phyloP scores from a whole-genome alignment of 2,888 invertebrate species.

The Ormyrus labotus region DNA sequence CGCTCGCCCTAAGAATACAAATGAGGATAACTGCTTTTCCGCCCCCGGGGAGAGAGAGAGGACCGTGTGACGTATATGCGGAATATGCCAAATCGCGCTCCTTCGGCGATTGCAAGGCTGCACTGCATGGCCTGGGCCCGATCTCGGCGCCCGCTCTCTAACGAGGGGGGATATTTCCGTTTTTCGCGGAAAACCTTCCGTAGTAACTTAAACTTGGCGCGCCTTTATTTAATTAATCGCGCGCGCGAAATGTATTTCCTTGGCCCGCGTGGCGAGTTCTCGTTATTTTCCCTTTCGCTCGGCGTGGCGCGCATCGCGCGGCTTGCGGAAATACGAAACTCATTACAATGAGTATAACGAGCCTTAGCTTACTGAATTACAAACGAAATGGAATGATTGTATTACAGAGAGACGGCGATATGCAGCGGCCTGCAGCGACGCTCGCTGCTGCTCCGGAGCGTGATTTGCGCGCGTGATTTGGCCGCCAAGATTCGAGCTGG shows the following conservation, averaged over 20 bases:
- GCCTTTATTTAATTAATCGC: too few species aligned
- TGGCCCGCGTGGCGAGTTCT: background rate
- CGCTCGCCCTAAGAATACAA: slow-evolving; percentile 73
- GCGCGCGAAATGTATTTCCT: background rate
- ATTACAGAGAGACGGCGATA: slow-evolving; percentile 61
- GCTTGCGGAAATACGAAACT: slow-evolving; percentile 70
- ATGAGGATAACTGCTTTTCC: slow-evolving; percentile 73
- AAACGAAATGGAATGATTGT: slow-evolving; percentile 70
- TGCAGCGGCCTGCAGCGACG: background rate
- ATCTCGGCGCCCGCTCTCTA: too few species aligned
- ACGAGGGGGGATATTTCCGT: too few species aligned
- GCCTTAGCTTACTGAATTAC: slow-evolving; percentile 72
- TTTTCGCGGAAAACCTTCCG: too few species aligned
- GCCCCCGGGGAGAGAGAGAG: slow-evolving; percentile 20
- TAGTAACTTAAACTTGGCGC: too few species aligned
- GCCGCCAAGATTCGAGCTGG: background rate
- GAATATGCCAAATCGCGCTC: slow-evolving; percentile 21
- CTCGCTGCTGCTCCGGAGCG: background rate
- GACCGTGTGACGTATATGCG: slow-evolving; percentile 37
- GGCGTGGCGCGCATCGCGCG: background rate
- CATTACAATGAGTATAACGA: slow-evolving; percentile 70
- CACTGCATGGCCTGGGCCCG: too few species aligned
- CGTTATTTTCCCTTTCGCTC: slow-evolving; percentile 32
- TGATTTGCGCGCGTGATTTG: slow-evolving; percentile 14
- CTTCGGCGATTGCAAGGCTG: too few species aligned